phyloP scores from a whole-genome alignment of 2,113 vertebrate species.

The Eulemur rufifrons region DNA sequence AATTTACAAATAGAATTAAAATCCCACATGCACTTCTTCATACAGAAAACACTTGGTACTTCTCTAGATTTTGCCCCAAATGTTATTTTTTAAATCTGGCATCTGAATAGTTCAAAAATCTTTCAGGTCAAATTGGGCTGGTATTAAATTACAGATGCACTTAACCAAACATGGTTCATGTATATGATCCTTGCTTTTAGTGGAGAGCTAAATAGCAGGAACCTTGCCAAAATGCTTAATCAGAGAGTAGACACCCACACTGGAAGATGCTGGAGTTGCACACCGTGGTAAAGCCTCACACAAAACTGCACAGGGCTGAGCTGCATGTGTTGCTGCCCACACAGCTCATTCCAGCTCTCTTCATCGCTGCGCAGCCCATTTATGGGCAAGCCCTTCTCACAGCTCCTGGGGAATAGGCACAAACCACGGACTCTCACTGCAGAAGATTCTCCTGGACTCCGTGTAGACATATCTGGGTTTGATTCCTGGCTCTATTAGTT shows the following conservation, averaged over 20 bases:
- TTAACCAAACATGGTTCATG: neutral
- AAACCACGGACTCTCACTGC: neutral
- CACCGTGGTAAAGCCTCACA: neutral
- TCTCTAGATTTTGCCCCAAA: neutral
- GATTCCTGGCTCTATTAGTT: neutral
- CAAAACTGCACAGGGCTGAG: neutral
- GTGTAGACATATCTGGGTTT: neutral
- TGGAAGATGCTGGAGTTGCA: neutral
- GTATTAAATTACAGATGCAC: slow-evolving; percentile 18
- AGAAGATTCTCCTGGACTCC: neutral
- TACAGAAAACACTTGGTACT: slow-evolving; percentile 10
- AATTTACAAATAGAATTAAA: slow-evolving; percentile 54
- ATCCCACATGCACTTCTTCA: slow-evolving; percentile 11
- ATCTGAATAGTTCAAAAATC: slow-evolving; percentile 41
- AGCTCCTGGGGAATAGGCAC: neutral
- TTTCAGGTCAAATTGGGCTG: neutral
- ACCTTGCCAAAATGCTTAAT: neutral
- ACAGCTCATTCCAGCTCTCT: neutral
- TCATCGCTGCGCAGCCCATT: neutral
- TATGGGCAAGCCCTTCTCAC: neutral
- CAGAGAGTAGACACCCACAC: neutral
- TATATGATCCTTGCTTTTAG: neutral
- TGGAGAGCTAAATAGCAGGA: neutral
- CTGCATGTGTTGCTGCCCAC: neutral
- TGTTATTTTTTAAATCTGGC: neutral